These are phyloP conservation scores for Cariama cristata DNA, from an alignment of 2,113 vertebrate species.

Conservation along the genomic window DNA sequence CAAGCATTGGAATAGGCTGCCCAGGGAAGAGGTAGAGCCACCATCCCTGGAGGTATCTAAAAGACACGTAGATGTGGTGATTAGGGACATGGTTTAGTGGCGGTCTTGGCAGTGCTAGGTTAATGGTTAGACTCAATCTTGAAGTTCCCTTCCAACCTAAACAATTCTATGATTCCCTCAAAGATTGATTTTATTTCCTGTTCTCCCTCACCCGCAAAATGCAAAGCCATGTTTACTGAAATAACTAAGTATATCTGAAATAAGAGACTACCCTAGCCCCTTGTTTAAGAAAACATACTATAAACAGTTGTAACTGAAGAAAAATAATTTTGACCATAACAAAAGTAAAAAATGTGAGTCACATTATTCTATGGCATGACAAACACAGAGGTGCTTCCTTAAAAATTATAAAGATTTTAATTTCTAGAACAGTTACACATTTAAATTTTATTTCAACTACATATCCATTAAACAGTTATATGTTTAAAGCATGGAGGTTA, in stretches of 20 bases:
- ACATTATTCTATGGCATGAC: background rate
- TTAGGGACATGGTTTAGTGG: no score
- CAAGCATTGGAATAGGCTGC: no score
- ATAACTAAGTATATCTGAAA: background rate
- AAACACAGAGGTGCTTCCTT: background rate
- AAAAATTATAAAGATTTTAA: background rate
- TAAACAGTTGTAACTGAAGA: background rate
- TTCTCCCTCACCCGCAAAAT: background rate
- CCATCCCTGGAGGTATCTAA: no score
- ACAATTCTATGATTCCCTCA: background rate
- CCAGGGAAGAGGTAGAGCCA: no score
- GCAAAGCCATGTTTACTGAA: background rate
- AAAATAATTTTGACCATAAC: background rate
- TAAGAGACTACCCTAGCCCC: background rate
- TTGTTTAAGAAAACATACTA: background rate
- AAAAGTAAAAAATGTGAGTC: background rate
- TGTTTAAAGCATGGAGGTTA: background rate
- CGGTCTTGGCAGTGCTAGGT: no score
- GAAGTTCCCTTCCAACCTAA: no score
- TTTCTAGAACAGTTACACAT: background rate
- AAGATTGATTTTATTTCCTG: background rate
- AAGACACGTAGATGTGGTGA: no score
- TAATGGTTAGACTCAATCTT: no score
- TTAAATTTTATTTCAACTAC: background rate
- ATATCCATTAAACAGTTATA: background rate